Evolutionary conservation across 2,113 vertebrate species (phyloP).

Genomic region (Monopterus albus): DNA sequence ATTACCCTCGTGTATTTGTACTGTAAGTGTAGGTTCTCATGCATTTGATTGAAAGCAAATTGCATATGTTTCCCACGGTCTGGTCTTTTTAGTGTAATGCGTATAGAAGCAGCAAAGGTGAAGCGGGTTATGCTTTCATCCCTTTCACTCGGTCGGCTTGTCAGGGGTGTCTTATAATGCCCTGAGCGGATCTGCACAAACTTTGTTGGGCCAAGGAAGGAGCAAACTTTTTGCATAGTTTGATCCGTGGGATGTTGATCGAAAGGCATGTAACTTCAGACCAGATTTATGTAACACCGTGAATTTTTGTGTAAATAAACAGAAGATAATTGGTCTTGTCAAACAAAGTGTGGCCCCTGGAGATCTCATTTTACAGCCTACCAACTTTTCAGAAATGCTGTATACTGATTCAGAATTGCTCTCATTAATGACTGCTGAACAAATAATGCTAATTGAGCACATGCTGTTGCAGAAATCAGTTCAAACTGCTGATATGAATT

Average conservation of each 20-base stretch:
- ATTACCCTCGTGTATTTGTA: slow-evolving; percentile 51
- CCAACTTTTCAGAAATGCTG: slow-evolving; percentile 5
- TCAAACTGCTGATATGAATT: background rate
- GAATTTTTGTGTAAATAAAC: slow-evolving; percentile 34
- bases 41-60: slow-evolving; percentile 35
- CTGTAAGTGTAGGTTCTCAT: slow-evolving; percentile 42
- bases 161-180: background rate
- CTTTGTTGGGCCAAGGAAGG: background rate
- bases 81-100: slow-evolving; percentile 12
- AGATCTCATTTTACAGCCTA: slow-evolving; percentile 46
- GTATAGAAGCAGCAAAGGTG: background rate
- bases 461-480: background rate
- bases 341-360: slow-evolving; percentile 28
- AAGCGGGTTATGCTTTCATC: background rate
- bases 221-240: slow-evolving; percentile 27
- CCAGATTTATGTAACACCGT: slow-evolving; percentile 30
- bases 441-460: slow-evolving; percentile 9
- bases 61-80: slow-evolving; percentile 21
- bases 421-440: background rate
- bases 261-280: slow-evolving; percentile 18
- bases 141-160: background rate
- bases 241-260: slow-evolving; percentile 27
- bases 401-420: background rate
- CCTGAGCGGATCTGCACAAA: slow-evolving; percentile 1
- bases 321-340: slow-evolving; percentile 61